Base-by-base conservation (phyloP, 2,797 vertebrate genomes). In the Pteropus rufus region DNA sequence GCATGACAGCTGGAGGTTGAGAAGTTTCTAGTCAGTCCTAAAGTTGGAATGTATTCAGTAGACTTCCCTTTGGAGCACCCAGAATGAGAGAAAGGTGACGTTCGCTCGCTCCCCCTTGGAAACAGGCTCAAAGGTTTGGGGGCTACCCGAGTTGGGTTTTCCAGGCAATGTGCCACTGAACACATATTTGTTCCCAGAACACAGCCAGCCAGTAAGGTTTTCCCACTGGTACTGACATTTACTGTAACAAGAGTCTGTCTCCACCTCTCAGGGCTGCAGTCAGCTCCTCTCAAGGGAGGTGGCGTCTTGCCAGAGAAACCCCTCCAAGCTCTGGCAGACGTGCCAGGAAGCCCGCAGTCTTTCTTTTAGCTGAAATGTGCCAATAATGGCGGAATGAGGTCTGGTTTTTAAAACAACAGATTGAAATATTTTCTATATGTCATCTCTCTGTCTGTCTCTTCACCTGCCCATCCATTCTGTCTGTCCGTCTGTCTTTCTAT, bases 141-240 rank as follows among this genome's bases (percentile, higher is more conserved):
- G 88, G 72, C 91, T 97, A 82, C 82, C 91, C 88, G 76, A 56
- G 89, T 72, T 46, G 83, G 62, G 54, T 89, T 97, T 96, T 97
- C 97, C 96, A 93, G 88, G 89, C 96, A 93, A 9, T 93, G 96
- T 95, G 93, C 92, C 98, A 92, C 69, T 81, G 49, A 97, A 96
- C 94, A 77, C 62, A 52, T 56, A 54, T 92, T 96, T 95, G 91
- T 91, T 98, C 80, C 82, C 95, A 96, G 93, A 95, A 96, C 72
- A 29, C 46, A 97, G 94, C 82, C 96, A 97, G 95, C 96, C 69
- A 87, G 97, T 62, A 36, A 94, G 97, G 80, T 85, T 94, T 89
- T 97, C 98, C 98, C 97, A 65, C 18, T 12, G 95, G 97, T 86
- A 18, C 95, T 98, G 96, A 98, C 96, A 97, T 98, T 98, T 98